A percentile compares a stretch with the other conserved stretches of the same genome.
Conservation (phyloP, 2,888 invertebrate genomes). For the Dryobota labecula region DNA sequence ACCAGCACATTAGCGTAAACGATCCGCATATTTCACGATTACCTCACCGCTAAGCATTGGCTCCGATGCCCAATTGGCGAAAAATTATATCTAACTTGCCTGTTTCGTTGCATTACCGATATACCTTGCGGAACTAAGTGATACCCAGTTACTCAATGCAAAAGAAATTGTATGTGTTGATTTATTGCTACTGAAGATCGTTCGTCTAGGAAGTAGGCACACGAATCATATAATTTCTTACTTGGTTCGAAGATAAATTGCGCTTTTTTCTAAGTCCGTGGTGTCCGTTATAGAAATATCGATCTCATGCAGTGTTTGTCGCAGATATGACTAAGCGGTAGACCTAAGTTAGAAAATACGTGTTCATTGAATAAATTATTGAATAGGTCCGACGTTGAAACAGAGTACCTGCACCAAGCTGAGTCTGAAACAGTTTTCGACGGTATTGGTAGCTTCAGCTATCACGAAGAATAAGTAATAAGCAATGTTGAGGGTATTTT, state of each 20-base stretch:
- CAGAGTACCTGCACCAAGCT: neutral
- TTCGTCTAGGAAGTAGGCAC: conserved; percentile 19
- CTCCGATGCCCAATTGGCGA: conserved; percentile 68
- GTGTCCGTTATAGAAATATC: conserved; percentile 30
- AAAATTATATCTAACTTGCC: conserved; percentile 66
- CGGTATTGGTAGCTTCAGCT: conserved; percentile 14
- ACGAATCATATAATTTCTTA: conserved; percentile 24
- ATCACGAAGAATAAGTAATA: conserved; percentile 25
- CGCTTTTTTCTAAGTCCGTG: conserved; percentile 28
- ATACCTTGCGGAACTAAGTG: conserved; percentile 69
- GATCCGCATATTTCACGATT: conserved; percentile 29
- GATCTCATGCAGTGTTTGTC: conserved; percentile 33
- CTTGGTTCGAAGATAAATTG: conserved; percentile 26
- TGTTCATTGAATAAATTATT: conserved; percentile 31
- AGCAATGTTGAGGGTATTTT: conserved; percentile 4
- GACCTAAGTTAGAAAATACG: conserved; percentile 19
- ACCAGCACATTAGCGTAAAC: conserved; percentile 15
- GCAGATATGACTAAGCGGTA: conserved; percentile 19
- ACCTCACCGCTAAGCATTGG: conserved; percentile 51
- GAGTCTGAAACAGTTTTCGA: conserved; percentile 13
- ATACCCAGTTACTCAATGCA: conserved; percentile 50
- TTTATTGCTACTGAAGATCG: conserved; percentile 33
- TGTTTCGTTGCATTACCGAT: conserved; percentile 57
- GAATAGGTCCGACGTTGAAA: conserved; percentile 19
- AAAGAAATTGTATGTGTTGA: conserved; percentile 44